Conservation (phyloP, 2,888 invertebrate genomes). For the Caenorhabditis auriculariae region DNA sequence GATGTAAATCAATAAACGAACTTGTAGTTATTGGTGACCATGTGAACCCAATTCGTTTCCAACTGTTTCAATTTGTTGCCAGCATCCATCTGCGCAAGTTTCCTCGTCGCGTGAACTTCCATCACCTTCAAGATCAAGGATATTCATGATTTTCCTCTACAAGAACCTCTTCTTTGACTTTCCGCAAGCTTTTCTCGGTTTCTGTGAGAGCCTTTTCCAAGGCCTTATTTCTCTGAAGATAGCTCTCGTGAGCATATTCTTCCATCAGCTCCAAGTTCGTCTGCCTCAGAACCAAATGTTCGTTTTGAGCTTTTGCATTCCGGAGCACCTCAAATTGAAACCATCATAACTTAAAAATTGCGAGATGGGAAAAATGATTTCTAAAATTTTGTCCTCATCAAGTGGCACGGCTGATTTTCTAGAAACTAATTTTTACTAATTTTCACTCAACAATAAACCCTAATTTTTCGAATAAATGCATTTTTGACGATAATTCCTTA, state of each 20-base stretch:
- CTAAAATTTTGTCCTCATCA: background rate
- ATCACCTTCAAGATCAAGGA: conserved; percentile 20
- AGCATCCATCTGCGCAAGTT: conserved; percentile 50
- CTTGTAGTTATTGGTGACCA: conserved; percentile 51
- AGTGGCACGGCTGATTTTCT: background rate
- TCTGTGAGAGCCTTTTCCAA: conserved; percentile 30
- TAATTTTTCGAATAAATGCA: background rate
- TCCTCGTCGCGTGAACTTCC: conserved; percentile 53
- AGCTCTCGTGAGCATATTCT: conserved; percentile 49
- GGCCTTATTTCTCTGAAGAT: conserved; percentile 44
- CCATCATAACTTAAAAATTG: background rate
- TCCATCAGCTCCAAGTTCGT: conserved; percentile 56
- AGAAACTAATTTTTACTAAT: background rate
- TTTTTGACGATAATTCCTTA: too few relatives aligned
- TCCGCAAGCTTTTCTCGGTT: conserved; percentile 24
- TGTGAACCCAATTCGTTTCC: conserved; percentile 41
- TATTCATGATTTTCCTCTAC: background rate
- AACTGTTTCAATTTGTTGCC: conserved; percentile 48
- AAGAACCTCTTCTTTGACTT: conserved; percentile 29
- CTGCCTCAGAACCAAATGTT: conserved; percentile 51
- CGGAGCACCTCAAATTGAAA: conserved; percentile 23
- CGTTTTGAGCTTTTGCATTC: conserved; percentile 57
- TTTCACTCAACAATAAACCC: background rate
- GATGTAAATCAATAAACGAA: too few relatives aligned
- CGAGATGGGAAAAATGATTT: background rate